Conservation (phyloP, 1,140 invertebrate species). For the Anagrus nilaparvatae region DNA sequence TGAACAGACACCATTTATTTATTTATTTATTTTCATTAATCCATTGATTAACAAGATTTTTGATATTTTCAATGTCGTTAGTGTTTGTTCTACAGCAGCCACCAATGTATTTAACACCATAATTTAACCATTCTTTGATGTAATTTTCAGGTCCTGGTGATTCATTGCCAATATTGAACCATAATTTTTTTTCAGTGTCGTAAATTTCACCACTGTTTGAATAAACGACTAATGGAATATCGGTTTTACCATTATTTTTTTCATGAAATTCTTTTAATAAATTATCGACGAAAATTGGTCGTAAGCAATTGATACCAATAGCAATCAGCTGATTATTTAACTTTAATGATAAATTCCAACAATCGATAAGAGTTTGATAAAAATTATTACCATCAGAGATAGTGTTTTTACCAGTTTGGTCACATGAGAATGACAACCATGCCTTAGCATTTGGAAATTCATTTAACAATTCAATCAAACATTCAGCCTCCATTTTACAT, state of each 20-base stretch:
- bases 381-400: constrained; percentile 70
- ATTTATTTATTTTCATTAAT: too few relatives aligned
- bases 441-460: constrained; percentile 62
- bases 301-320: constrained; percentile 79
- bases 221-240: constrained; percentile 52
- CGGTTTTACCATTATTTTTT: constrained; percentile 12
- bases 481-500: constrained; percentile 67
- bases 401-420: constrained; percentile 52
- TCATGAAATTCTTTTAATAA: constrained; percentile 44
- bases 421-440: constrained; percentile 79
- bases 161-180: constrained; percentile 50
- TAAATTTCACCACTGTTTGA: constrained; percentile 61
- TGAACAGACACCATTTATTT: too few relatives aligned
- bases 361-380: constrained; percentile 46
- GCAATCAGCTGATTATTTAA: constrained; percentile 57
- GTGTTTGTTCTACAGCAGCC: constrained; percentile 68
- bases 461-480: constrained; percentile 62
- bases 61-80: constrained; percentile 49
- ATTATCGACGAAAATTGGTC: constrained; percentile 47
- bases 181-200: constrained; percentile 29
- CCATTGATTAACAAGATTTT: too few relatives aligned
- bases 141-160: constrained; percentile 49
- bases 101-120: constrained; percentile 62
- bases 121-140: constrained; percentile 56
- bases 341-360: constrained; percentile 44